These are phyloP conservation scores for Adoxophyes honmai DNA, from an alignment of 1,140 invertebrate species.

Conservation along the genomic window DNA sequence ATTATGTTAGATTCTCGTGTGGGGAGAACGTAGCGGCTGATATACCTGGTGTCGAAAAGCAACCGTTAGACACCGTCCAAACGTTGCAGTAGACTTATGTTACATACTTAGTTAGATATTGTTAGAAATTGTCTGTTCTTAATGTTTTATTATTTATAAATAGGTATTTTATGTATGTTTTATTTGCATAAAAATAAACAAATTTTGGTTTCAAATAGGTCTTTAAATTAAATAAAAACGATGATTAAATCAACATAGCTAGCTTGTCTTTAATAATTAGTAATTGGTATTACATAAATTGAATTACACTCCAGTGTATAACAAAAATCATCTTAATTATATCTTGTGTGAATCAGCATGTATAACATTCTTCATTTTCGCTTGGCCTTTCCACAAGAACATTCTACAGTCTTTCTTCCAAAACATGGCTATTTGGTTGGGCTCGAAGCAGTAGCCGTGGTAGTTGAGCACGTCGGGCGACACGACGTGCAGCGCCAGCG, in stretches of 20 bases:
- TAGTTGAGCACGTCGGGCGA: conserved; percentile 58
- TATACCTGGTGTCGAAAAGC: conserved; percentile 67
- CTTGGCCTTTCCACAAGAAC: conserved; percentile 81
- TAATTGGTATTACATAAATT: background rate
- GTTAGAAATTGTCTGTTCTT: conserved; percentile 5
- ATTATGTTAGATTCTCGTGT: conserved; percentile 92
- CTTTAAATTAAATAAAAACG: conserved; percentile 25
- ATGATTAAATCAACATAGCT: conserved; percentile 16
- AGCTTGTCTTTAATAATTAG: conserved; percentile 21
- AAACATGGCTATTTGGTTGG: conserved; percentile 64
- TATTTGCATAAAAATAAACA: conserved; percentile 41
- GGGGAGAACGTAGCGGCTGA: conserved; percentile 78
- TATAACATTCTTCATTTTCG: conserved; percentile 41
- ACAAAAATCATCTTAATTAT: conserved; percentile 11
- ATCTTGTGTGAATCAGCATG: conserved; percentile 36
- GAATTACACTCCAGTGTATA: background rate
- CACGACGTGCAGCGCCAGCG: conserved; percentile 59
- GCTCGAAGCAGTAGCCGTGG: conserved; percentile 61
- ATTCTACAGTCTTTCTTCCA: conserved; percentile 84
- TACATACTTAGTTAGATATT: conserved; percentile 9
- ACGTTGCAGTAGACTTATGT: conserved; percentile 77
- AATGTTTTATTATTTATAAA: conserved; percentile 2
- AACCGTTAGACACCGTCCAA: conserved; percentile 78
- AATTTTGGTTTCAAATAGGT: conserved; percentile 25
- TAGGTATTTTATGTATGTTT: conserved; percentile 22